Evolutionary conservation across 2,888 invertebrate genomes (phyloP), one percentile per base, ranked within the genome.

Genomic region (Sphecodes monilicornis): DNA sequence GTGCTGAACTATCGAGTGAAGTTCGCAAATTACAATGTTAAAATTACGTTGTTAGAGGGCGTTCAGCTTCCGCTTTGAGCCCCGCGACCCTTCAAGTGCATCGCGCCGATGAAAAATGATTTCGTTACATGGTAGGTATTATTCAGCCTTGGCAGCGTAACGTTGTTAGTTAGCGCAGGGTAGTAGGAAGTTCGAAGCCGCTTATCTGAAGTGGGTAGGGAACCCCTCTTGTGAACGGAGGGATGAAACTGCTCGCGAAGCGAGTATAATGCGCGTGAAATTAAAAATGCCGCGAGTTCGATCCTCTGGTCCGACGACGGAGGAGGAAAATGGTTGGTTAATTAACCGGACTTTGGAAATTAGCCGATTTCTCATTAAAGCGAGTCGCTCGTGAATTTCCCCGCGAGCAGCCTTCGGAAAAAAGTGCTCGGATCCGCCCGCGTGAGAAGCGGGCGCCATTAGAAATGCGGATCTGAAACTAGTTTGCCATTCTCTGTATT

Each of bases 401-500:
- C 10, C 39, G 26, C 70, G 16, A 4, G 29, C 29, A 3, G 26
- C 26, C 26, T 11, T 26, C 57, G 57, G 22, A n/a, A 26, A 26
- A 57, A 57, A n/a, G 57, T 3, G 57, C 57, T 26, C 26, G 57
- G n/a, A 50, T n/a, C 26, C 11, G 41, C 32, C 13, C 16, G 32
- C 16, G n/a, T n/a, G 16, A 26, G 26, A 26, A 3, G 8, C 66
- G 36, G 66, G 29, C 13, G 39, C n/a, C 57, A 60, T 85, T 82
- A 74, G 85, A 89, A 77, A 85, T 82, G 60, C 75, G 80, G 74
- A 84, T 86, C 80, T 54, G 26, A 64, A 46, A 75, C 64, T 81
- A 81, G 70, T 89, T 84, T 76, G 76, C 36, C 71, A 88, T 88
- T 89, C 88, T 36, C 86, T 86, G 85, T 89, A 85, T 85, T 81